Percentiles rank a stretch among this genome's conserved stretches.
Evolutionary conservation across 2,888 invertebrate species (phyloP).

Genomic region (Idaea biselata): DNA sequence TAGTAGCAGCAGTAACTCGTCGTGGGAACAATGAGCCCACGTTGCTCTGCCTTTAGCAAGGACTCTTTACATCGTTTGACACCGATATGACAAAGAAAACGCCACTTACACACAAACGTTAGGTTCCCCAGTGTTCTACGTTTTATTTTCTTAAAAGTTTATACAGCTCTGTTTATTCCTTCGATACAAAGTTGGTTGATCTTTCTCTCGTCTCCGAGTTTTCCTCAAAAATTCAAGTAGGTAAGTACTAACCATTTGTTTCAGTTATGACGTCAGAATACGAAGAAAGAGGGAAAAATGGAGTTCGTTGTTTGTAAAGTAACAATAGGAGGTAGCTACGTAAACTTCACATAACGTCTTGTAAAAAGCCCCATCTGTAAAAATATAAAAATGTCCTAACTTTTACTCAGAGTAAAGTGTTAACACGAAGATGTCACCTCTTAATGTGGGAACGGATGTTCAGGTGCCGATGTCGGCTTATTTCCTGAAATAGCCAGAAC

Average conservation of each 20-base stretch:
- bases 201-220: constrained; percentile 2
- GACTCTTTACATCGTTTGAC: constrained; percentile 63
- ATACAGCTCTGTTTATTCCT: constrained; percentile 19
- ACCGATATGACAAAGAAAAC: constrained; percentile 61
- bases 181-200: constrained; percentile 13
- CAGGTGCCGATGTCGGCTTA: constrained; percentile 22
- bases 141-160: constrained; percentile 24
- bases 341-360: background rate
- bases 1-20: background rate
- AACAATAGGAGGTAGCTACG: background rate
- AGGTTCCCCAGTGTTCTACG: constrained; percentile 31
- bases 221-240: constrained; percentile 1
- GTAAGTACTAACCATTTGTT: constrained; percentile 2
- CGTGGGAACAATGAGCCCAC: constrained; percentile 55
- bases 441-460: constrained; percentile 20
- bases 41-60: constrained; percentile 52
- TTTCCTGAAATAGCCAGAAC: constrained; percentile 18
- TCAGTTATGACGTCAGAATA: background rate
- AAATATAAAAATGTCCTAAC: background rate
- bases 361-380: background rate
- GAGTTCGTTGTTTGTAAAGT: background rate
- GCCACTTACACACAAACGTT: constrained; percentile 46
- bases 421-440: constrained; percentile 15
- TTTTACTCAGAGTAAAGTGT: constrained; percentile 8
- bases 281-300: background rate